Percentiles rank a stretch among this genome's conserved stretches.
These are phyloP conservation scores for Melanchra persicariae DNA, from an alignment of 2,888 invertebrate genomes.

Conservation along the genomic window DNA sequence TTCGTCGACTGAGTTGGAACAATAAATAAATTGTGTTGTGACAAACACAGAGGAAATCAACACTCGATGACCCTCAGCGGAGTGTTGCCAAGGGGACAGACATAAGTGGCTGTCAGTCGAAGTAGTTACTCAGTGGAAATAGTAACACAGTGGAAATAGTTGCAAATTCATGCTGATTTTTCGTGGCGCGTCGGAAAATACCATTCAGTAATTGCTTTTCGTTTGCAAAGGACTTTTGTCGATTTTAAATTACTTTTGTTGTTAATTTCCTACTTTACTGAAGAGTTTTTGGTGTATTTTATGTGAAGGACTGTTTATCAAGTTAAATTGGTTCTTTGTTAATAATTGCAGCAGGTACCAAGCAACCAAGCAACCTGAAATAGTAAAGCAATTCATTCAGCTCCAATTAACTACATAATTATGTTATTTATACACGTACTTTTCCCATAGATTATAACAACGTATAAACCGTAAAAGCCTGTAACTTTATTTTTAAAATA, in stretches of 20 bases:
- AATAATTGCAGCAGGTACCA: neutral
- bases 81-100: constrained; percentile 23
- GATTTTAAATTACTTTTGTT: constrained; percentile 19
- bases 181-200: constrained; percentile 3
- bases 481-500: neutral
- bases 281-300: neutral
- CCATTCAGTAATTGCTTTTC: constrained; percentile 22
- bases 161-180: constrained; percentile 36
- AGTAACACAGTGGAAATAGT: constrained; percentile 26
- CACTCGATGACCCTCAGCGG: constrained; percentile 39
- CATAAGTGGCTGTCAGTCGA: constrained; percentile 16
- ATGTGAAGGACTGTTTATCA: neutral
- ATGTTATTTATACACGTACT: neutral
- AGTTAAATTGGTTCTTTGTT: neutral
- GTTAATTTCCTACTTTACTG: constrained; percentile 3
- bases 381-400: neutral
- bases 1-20: constrained; percentile 23
- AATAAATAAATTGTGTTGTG: constrained; percentile 48
- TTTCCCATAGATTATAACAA: neutral
- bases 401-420: no score
- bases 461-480: neutral
- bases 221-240: constrained; percentile 12
- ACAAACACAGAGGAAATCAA: constrained; percentile 55
- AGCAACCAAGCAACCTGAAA: no score
- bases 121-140: constrained; percentile 31